phyloP scores from a whole-genome alignment of 2,113 vertebrate genomes.

The Stomatorhinus ivindoensis region DNA sequence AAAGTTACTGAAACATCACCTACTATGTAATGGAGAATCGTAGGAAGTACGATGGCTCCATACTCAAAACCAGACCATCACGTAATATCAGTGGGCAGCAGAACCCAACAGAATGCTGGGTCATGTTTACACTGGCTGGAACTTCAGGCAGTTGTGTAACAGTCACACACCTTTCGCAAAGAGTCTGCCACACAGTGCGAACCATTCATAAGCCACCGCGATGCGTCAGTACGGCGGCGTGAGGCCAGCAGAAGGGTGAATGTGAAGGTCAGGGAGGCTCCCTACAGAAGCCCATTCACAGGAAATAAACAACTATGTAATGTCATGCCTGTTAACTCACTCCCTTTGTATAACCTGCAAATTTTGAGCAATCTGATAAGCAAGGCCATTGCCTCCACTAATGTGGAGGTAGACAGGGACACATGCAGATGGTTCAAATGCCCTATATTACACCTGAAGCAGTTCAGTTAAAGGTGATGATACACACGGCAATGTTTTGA shows the following conservation, averaged over 20 bases:
- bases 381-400: background rate
- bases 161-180: background rate
- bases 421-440: background rate
- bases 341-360: background rate
- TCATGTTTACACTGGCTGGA: conserved; percentile 2
- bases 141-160: background rate
- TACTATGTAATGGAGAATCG: background rate
- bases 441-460: background rate
- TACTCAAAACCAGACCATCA: background rate
- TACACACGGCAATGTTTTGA: background rate
- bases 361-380: background rate
- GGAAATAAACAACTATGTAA: background rate
- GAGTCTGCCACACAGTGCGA: background rate
- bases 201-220: background rate
- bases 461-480: background rate
- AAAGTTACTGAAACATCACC: background rate
- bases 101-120: background rate
- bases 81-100: background rate
- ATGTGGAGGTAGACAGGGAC: background rate
- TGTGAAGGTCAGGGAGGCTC: background rate
- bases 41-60: background rate
- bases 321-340: background rate
- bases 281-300: background rate
- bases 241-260: background rate
- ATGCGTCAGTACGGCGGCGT: background rate